These are phyloP conservation scores for Habropoda laboriosa DNA, from an alignment of 1,140 invertebrate genomes.

Conservation along the genomic window DNA sequence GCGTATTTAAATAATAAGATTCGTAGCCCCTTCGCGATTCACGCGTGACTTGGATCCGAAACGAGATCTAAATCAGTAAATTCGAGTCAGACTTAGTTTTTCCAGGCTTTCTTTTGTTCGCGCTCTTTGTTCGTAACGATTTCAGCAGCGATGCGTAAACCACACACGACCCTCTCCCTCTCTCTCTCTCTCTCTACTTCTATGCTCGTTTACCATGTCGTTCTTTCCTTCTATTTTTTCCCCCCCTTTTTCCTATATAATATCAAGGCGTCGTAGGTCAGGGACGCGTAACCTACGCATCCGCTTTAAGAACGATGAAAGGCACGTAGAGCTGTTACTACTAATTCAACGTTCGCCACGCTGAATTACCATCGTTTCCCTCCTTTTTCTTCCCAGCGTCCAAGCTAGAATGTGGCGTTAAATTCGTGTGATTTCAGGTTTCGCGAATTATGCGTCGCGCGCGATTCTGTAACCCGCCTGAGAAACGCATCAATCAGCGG, in stretches of 20 bases:
- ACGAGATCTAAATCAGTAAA: neutral
- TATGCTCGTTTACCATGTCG: neutral
- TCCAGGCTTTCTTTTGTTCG: neutral
- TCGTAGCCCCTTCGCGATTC: neutral
- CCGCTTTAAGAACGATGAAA: constrained; percentile 44
- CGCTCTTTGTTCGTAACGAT: constrained; percentile 12
- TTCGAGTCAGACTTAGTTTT: neutral
- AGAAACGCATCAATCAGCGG: neutral
- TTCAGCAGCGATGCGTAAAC: constrained; percentile 35
- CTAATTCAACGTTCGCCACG: constrained; percentile 38
- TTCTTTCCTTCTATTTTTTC: neutral
- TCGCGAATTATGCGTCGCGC: constrained; percentile 13
- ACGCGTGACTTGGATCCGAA: neutral
- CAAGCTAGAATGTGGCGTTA: constrained; percentile 46
- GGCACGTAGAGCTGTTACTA: constrained; percentile 25
- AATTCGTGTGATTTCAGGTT: constrained; percentile 49
- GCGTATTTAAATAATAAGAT: no score
- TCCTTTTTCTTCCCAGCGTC: constrained; percentile 18
- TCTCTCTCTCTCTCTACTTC: neutral
- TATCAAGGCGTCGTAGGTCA: constrained; percentile 60
- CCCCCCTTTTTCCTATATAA: constrained; percentile 2
- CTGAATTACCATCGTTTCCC: constrained; percentile 50
- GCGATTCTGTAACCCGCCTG: neutral
- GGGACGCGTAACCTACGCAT: constrained; percentile 67
- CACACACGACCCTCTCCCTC: neutral